phyloP scores from a whole-genome alignment of 2,113 vertebrate species.

The Scopus umbretta region DNA sequence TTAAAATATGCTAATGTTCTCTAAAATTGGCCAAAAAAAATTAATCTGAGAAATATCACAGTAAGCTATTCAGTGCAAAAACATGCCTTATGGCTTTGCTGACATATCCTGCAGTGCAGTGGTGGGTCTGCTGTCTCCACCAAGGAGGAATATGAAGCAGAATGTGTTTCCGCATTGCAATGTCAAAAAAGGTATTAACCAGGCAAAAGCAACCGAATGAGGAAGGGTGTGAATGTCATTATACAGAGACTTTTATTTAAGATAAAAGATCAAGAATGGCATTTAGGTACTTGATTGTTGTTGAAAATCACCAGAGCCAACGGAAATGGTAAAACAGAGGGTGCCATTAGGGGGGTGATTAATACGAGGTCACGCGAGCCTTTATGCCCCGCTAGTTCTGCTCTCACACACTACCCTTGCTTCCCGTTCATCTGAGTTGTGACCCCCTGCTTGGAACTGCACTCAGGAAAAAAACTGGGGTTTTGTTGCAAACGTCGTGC shows the following conservation, averaged over 20 bases:
- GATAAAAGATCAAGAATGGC: background rate
- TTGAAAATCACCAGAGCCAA: background rate
- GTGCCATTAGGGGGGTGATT: background rate
- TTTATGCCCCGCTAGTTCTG: background rate
- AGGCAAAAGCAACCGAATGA: background rate
- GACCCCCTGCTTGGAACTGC: background rate
- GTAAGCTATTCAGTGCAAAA: background rate
- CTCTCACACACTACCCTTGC: background rate
- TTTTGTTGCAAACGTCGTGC: background rate
- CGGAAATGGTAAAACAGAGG: background rate
- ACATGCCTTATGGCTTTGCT: background rate
- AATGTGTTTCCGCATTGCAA: background rate
- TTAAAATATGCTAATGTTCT: background rate
- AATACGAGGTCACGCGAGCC: background rate
- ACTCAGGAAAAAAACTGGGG: fast-evolving
- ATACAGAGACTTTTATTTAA: background rate
- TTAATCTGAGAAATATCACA: background rate
- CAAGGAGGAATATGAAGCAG: background rate
- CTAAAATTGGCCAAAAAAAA: background rate
- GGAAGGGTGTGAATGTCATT: background rate
- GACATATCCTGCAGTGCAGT: background rate
- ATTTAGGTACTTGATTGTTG: background rate
- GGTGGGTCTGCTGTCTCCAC: background rate
- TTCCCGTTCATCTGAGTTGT: background rate
- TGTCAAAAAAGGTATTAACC: background rate